These are phyloP conservation scores for Microctenopoma stevenorrisi DNA, from an alignment of 2,797 vertebrate genomes.

Conservation along the genomic window DNA sequence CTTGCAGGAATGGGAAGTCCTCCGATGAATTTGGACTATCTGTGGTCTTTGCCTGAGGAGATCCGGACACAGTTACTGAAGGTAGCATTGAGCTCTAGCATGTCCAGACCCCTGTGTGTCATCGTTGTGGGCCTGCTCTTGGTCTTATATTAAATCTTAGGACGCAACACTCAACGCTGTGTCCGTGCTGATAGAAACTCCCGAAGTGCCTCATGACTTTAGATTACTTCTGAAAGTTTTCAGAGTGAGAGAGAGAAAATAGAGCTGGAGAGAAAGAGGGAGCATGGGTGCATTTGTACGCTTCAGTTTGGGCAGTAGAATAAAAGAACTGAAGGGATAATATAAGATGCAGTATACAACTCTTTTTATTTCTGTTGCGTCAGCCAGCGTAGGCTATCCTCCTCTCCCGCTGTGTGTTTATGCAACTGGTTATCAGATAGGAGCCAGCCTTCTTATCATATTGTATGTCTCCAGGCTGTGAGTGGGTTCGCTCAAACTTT, in stretches of 20 bases:
- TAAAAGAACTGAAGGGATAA: conserved; percentile 25
- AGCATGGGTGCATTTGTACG: conserved; percentile 37
- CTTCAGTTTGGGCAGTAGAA: conserved; percentile 26
- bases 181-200: conserved; percentile 8
- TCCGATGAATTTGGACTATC: too few species aligned
- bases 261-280: conserved; percentile 9
- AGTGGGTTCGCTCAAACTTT: conserved; percentile 68
- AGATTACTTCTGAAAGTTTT: conserved; percentile 31
- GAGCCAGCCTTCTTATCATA: conserved; percentile 67
- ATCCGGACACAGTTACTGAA: too few species aligned
- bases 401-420: conserved; percentile 54
- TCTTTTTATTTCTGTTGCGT: conserved; percentile 53
- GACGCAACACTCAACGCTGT: background rate
- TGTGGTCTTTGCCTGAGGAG: too few species aligned
- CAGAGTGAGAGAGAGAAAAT: background rate
- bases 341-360: conserved; percentile 18
- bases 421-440: conserved; percentile 69
- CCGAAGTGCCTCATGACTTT: conserved; percentile 21
- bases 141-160: background rate
- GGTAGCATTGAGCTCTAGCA: too few species aligned
- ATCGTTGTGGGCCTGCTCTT: background rate
- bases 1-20: too few species aligned
- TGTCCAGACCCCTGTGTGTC: too few species aligned
- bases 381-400: conserved; percentile 58
- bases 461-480: conserved; percentile 61